A percentile compares a stretch with the other conserved stretches of the same genome.
phyloP scores from a whole-genome alignment of 2,888 invertebrate genomes.

The Zonitis immaculata region DNA sequence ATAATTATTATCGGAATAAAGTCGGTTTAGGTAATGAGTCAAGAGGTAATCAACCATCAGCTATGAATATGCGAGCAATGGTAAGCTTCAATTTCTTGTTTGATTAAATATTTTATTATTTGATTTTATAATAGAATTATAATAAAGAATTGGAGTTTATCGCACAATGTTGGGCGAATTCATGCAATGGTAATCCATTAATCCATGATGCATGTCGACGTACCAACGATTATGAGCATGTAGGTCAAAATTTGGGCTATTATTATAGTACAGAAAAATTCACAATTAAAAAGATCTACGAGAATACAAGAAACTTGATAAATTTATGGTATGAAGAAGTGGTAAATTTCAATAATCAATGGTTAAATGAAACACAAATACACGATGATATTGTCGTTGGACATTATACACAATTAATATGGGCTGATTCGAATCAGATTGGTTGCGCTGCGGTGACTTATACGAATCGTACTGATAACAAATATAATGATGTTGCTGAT shows the following conservation, averaged over 20 bases:
- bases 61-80: constrained; percentile 42
- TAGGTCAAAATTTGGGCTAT: constrained; percentile 44
- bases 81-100: constrained; percentile 28
- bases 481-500: no score
- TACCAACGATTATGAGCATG: constrained; percentile 37
- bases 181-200: constrained; percentile 40
- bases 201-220: constrained; percentile 41
- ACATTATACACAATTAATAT: constrained; percentile 45
- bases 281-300: constrained; percentile 30
- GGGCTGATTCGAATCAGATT: constrained; percentile 41
- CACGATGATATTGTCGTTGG: constrained; percentile 31
- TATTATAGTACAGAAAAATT: constrained; percentile 30
- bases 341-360: constrained; percentile 34
- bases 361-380: constrained; percentile 37
- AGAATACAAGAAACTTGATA: constrained; percentile 34
- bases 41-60: constrained; percentile 40
- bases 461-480: constrained; percentile 21
- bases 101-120: neutral
- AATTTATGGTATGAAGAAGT: constrained; percentile 45
- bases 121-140: constrained; percentile 35
- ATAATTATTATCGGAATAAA: constrained; percentile 42
- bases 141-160: constrained; percentile 43
- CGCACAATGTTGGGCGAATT: constrained; percentile 46
- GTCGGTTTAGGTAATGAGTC: constrained; percentile 41
- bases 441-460: constrained; percentile 42